phyloP scores from a whole-genome alignment of 2,888 invertebrate genomes.

The Apodemia zela region DNA sequence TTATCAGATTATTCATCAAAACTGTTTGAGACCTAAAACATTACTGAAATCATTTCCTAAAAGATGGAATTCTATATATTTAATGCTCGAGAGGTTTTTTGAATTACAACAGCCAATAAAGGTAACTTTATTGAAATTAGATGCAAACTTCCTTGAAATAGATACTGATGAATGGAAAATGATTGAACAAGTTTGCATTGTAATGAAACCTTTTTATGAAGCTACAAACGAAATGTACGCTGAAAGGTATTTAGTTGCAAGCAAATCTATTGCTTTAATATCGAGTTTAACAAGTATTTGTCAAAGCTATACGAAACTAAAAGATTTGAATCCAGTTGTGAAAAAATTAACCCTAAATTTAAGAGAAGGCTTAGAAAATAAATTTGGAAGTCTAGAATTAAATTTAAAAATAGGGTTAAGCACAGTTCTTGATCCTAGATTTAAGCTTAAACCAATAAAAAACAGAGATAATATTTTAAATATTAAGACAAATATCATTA shows the following conservation, averaged over 20 bases:
- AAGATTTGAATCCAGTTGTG: neutral
- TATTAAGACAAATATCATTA: slow-evolving; percentile 13
- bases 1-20: neutral
- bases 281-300: slow-evolving; percentile 19
- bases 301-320: slow-evolving; percentile 13
- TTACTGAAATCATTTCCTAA: slow-evolving; percentile 7
- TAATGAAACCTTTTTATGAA: slow-evolving; percentile 28
- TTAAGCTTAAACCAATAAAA: slow-evolving; percentile 20
- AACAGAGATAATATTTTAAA: slow-evolving; percentile 13
- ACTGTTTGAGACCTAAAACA: slow-evolving; percentile 9
- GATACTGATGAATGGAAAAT: slow-evolving; percentile 26
- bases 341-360: neutral
- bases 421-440: slow-evolving; percentile 25
- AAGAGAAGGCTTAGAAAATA: neutral
- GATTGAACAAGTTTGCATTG: slow-evolving; percentile 25
- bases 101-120: slow-evolving; percentile 23
- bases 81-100: slow-evolving; percentile 28
- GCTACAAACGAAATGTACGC: slow-evolving; percentile 25
- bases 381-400: slow-evolving; percentile 21
- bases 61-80: slow-evolving; percentile 19
- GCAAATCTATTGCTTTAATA: slow-evolving; percentile 24
- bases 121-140: slow-evolving; percentile 21
- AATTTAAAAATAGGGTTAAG: slow-evolving; percentile 20
- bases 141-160: slow-evolving; percentile 22
- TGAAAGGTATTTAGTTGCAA: slow-evolving; percentile 27